phyloP scores from a whole-genome alignment of 2,113 vertebrate genomes.

The Microcebus tavaratra region DNA sequence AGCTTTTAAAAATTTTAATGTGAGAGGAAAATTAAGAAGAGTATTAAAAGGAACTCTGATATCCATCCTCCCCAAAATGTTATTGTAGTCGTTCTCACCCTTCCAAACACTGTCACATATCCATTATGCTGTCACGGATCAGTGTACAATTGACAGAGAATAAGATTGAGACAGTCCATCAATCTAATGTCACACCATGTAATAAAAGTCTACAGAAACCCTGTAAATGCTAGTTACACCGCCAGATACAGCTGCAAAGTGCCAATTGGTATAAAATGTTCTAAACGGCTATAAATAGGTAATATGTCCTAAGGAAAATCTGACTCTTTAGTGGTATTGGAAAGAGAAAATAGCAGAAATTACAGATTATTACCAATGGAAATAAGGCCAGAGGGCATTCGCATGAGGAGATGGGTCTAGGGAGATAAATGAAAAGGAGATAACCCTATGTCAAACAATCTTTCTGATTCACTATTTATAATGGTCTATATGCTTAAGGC shows the following conservation, averaged over 20 bases:
- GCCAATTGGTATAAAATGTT: slow-evolving; percentile 75
- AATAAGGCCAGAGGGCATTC: slow-evolving; percentile 71
- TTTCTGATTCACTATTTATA: slow-evolving; percentile 73
- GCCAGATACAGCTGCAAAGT: slow-evolving; percentile 70
- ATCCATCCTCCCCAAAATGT: slow-evolving; percentile 72
- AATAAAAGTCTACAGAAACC: slow-evolving; percentile 87
- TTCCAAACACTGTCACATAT: slow-evolving; percentile 79
- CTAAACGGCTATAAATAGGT: slow-evolving; percentile 76
- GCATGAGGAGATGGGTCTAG: slow-evolving; percentile 53
- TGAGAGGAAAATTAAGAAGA: slow-evolving; percentile 68
- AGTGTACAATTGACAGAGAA: slow-evolving; percentile 85
- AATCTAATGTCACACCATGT: slow-evolving; percentile 85
- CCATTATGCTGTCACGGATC: slow-evolving; percentile 86
- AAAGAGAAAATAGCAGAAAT: slow-evolving; percentile 75
- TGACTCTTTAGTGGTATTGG: slow-evolving; percentile 58
- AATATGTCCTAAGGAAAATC: slow-evolving; percentile 74
- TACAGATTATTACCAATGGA: slow-evolving; percentile 78
- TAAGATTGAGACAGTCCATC: slow-evolving; percentile 87
- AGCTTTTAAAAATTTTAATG: slow-evolving; percentile 62
- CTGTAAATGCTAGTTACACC: slow-evolving; percentile 83
- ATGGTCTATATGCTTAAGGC: slow-evolving; percentile 56
- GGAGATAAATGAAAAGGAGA: slow-evolving; percentile 70
- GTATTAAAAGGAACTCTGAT: slow-evolving; percentile 74
- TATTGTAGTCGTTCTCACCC: slow-evolving; percentile 79
- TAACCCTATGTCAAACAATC: slow-evolving; percentile 65